A percentile compares a stretch with the other conserved stretches of the same genome.
phyloP scores from a whole-genome alignment of 2,113 vertebrate genomes.

The Engraulis encrasicolus region DNA sequence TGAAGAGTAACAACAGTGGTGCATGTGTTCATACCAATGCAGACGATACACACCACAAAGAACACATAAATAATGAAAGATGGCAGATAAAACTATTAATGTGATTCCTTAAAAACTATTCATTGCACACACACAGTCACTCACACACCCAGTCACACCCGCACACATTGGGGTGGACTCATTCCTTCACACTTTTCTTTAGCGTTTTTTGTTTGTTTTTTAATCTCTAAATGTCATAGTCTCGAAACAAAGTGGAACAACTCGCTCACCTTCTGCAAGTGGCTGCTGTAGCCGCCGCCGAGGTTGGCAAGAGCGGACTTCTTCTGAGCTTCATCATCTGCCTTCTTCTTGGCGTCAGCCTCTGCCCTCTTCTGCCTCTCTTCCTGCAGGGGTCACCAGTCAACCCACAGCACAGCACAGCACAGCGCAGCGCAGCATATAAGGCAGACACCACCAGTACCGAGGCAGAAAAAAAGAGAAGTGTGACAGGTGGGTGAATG shows the following conservation, averaged over 20 bases:
- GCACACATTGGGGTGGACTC: too few species aligned
- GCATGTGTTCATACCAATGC: neutral
- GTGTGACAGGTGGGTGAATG: neutral
- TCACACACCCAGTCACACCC: too few species aligned
- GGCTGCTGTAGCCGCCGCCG: conserved; percentile 95
- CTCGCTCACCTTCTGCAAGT: conserved; percentile 91
- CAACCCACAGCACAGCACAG: too few species aligned
- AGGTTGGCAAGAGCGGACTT: conserved; percentile 95
- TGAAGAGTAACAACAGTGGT: conserved; percentile 54
- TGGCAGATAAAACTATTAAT: neutral
- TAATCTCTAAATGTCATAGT: too few species aligned
- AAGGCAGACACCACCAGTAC: neutral
- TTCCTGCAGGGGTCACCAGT: conserved; percentile 82
- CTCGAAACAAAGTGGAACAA: neutral
- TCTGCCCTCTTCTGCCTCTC: conserved; percentile 92
- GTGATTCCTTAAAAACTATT: too few species aligned
- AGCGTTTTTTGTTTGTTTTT: neutral
- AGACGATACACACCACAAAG: neutral
- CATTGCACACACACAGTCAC: too few species aligned
- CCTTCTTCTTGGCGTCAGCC: conserved; percentile 85
- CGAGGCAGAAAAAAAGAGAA: neutral
- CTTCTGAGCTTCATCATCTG: conserved; percentile 94
- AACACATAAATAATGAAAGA: neutral
- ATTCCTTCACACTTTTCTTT: neutral
- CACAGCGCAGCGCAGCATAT: neutral